phyloP scores from a whole-genome alignment of 53 echinoderm and acorn worm species.

The Astropecten irregularis region DNA sequence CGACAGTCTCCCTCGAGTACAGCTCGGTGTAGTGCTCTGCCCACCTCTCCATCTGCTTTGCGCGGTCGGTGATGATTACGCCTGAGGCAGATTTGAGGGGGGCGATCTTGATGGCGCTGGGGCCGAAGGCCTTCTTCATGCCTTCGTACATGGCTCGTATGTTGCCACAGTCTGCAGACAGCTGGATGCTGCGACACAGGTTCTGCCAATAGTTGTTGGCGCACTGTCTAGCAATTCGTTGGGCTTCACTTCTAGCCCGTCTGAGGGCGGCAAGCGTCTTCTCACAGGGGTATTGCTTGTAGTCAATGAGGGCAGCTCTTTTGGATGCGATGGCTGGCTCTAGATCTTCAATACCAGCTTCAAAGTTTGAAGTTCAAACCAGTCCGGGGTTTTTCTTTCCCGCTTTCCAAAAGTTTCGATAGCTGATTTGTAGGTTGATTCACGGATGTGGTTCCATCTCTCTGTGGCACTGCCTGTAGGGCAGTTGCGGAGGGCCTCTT shows the following conservation, averaged over 20 bases:
- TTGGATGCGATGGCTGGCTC: too few species aligned
- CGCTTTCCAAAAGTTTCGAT: constrained; percentile 26
- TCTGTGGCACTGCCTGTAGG: not conserved
- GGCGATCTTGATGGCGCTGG: too few species aligned
- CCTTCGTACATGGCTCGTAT: too few species aligned
- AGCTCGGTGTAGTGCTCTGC: constrained; percentile 29
- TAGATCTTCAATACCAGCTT: not conserved
- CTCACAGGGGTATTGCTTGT: too few species aligned
- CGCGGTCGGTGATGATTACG: not conserved
- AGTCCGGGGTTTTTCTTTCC: constrained; percentile 19
- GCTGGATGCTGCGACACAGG: constrained; percentile 31
- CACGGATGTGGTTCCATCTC: constrained; percentile 23
- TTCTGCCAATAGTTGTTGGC: constrained; percentile 45
- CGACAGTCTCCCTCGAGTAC: constrained; percentile 14
- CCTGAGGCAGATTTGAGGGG: too few species aligned
- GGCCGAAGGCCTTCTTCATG: constrained; percentile 39
- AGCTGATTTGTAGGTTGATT: constrained; percentile 16
- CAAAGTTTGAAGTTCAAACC: too few species aligned
- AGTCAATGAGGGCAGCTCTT: too few species aligned
- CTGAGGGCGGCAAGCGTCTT: too few species aligned
- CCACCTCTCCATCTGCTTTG: constrained; percentile 35
- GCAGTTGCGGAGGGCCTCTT: constrained; percentile 14
- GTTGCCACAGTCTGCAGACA: constrained; percentile 29
- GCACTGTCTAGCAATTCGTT: constrained; percentile 30
- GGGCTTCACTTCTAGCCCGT: constrained; percentile 6